Evolutionary conservation across 2,888 invertebrate genomes (phyloP).

Genomic region (Lacanobia wlatinum): DNA sequence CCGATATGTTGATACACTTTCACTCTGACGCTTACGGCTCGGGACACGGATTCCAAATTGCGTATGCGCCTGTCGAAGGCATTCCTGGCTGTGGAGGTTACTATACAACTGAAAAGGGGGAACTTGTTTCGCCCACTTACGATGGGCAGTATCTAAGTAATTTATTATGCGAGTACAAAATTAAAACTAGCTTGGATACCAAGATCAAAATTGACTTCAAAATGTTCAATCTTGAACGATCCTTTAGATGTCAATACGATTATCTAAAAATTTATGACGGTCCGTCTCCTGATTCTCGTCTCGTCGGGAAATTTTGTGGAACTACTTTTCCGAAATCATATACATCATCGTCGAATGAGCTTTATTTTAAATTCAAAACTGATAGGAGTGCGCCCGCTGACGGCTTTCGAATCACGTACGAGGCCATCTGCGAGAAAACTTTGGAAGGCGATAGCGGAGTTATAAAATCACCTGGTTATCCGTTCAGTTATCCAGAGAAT

Average conservation of each 20-base stretch:
- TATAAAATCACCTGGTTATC: no score
- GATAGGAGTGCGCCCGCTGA: conserved; percentile 77
- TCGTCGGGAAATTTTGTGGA: no score
- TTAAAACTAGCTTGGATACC: conserved; percentile 92
- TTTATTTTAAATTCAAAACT: conserved; percentile 88
- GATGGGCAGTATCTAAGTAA: conserved; percentile 76
- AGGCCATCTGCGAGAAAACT: conserved; percentile 79
- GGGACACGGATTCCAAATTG: conserved; percentile 96
- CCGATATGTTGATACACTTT: no score
- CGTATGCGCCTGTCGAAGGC: conserved; percentile 93
- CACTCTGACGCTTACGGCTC: conserved; percentile 91
- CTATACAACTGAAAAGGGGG: conserved; percentile 92
- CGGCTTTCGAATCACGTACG: conserved; percentile 81
- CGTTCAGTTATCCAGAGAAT: no score
- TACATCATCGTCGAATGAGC: no score
- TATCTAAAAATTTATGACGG: no score
- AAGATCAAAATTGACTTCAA: no score
- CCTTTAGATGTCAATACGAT: no score
- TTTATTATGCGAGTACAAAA: conserved; percentile 95
- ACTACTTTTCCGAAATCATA: no score
- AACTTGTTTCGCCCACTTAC: conserved; percentile 92
- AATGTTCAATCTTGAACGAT: no score
- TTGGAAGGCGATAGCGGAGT: conserved; percentile 89
- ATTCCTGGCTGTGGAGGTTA: conserved; percentile 96
- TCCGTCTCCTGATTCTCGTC: no score